These are phyloP conservation scores for Ascaphus truei DNA, from an alignment of 2,113 vertebrate genomes.

Conservation along the genomic window DNA sequence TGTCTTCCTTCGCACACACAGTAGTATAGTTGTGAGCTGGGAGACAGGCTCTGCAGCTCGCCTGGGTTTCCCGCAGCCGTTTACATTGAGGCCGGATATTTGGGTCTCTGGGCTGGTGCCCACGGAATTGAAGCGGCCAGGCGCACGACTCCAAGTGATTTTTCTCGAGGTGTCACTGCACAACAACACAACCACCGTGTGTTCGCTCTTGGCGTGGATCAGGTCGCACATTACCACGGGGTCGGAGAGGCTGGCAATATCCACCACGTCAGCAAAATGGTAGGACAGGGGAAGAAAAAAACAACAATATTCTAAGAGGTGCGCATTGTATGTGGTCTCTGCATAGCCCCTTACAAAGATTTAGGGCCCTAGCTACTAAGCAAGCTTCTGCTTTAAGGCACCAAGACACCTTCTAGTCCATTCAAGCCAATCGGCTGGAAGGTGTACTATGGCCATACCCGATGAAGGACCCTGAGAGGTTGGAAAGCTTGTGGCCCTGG, in stretches of 20 bases:
- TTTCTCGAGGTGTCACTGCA: conserved; percentile 59
- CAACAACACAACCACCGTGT: conserved; percentile 56
- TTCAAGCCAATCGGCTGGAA: too few relatives aligned
- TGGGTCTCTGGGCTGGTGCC: conserved; percentile 46
- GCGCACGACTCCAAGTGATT: conserved; percentile 55
- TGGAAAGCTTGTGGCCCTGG: too few relatives aligned
- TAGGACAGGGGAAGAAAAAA: neutral
- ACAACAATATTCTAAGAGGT: too few relatives aligned
- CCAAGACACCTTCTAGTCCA: too few relatives aligned
- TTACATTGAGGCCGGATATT: conserved; percentile 49
- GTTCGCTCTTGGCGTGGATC: conserved; percentile 54
- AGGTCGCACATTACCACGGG: conserved; percentile 28
- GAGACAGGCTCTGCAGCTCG: conserved; percentile 29
- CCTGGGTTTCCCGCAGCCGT: conserved; percentile 50
- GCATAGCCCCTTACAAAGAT: too few relatives aligned
- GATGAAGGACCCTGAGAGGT: too few relatives aligned
- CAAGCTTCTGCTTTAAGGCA: too few relatives aligned
- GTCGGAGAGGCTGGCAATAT: conserved; percentile 11
- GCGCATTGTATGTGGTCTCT: too few relatives aligned
- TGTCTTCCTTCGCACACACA: conserved; percentile 57
- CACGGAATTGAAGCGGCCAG: conserved; percentile 48
- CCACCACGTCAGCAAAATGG: neutral
- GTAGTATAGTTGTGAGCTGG: conserved; percentile 49
- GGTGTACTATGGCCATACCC: too few relatives aligned
- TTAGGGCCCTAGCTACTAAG: too few relatives aligned